Evolutionary conservation across 2,888 invertebrate genomes (phyloP).

Genomic region (Dendrolimus houi): DNA sequence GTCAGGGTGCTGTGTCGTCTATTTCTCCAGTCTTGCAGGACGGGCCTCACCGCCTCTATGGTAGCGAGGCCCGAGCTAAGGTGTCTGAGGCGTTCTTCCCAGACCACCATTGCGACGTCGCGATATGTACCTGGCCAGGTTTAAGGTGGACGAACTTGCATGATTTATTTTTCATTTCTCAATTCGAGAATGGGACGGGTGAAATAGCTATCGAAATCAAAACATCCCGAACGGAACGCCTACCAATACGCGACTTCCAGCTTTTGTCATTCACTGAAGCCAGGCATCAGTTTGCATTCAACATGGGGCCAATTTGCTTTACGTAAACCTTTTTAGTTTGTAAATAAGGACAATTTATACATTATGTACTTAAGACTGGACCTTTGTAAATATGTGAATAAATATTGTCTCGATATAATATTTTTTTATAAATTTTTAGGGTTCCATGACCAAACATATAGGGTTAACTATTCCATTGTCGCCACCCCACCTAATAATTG

Average conservation of each 20-base stretch:
- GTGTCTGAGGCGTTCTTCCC: too few relatives aligned
- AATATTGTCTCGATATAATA: constrained; percentile 52
- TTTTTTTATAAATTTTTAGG: not conserved
- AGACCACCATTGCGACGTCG: too few relatives aligned
- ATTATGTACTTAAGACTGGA: constrained; percentile 57
- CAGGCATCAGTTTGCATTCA: constrained; percentile 90
- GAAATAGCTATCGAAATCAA: constrained; percentile 85
- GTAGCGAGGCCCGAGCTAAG: too few relatives aligned
- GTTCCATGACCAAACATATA: too few relatives aligned
- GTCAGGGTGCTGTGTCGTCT: too few relatives aligned
- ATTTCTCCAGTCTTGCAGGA: too few relatives aligned
- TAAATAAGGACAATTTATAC: constrained; percentile 38
- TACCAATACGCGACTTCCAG: constrained; percentile 90
- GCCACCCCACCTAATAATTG: too few relatives aligned
- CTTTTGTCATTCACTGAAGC: constrained; percentile 86
- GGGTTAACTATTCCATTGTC: too few relatives aligned
- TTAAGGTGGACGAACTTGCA: too few relatives aligned
- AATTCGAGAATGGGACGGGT: constrained; percentile 70
- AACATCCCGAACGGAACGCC: constrained; percentile 81
- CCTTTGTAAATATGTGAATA: constrained; percentile 73
- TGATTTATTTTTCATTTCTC: too few relatives aligned
- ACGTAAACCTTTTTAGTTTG: constrained; percentile 23
- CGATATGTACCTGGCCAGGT: too few relatives aligned
- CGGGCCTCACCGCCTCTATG: too few relatives aligned
- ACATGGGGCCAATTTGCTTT: constrained; percentile 91